Evolutionary conservation across 1,140 invertebrate species (phyloP).

Genomic region (Tribolium castaneum): DNA sequence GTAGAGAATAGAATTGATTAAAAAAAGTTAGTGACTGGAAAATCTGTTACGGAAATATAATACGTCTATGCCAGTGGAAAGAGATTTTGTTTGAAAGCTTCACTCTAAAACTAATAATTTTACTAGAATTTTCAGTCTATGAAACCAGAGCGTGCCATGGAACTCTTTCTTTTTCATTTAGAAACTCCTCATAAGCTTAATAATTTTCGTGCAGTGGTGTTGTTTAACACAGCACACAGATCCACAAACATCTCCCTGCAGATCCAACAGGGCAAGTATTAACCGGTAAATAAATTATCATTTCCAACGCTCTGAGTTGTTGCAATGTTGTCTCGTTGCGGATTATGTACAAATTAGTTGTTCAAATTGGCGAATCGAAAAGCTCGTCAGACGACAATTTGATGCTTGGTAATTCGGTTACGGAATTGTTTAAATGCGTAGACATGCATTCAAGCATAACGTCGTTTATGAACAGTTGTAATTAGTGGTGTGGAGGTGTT

Average conservation of each 20-base stretch:
- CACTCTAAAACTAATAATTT: no score
- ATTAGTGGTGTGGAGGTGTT: neutral
- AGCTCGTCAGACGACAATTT: neutral
- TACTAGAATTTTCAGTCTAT: no score
- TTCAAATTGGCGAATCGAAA: conserved; percentile 4
- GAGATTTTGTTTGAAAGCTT: no score
- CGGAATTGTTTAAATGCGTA: neutral
- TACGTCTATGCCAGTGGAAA: no score
- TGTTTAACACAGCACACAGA: neutral
- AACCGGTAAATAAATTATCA: conserved; percentile 16
- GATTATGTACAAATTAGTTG: conserved; percentile 15
- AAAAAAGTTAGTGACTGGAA: no score
- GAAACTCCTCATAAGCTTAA: conserved; percentile 15
- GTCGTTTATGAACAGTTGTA: neutral
- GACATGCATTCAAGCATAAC: neutral
- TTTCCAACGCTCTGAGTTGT: neutral
- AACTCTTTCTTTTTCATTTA: neutral
- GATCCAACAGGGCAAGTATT: neutral
- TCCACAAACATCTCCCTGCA: neutral
- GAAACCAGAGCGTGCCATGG: no score
- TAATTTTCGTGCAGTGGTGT: neutral
- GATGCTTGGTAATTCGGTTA: neutral
- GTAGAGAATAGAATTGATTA: no score
- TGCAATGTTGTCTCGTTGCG: conserved; percentile 2
- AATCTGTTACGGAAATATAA: no score